Conservation (phyloP, 2,113 vertebrate species). For the Festucalex cinctus region DNA sequence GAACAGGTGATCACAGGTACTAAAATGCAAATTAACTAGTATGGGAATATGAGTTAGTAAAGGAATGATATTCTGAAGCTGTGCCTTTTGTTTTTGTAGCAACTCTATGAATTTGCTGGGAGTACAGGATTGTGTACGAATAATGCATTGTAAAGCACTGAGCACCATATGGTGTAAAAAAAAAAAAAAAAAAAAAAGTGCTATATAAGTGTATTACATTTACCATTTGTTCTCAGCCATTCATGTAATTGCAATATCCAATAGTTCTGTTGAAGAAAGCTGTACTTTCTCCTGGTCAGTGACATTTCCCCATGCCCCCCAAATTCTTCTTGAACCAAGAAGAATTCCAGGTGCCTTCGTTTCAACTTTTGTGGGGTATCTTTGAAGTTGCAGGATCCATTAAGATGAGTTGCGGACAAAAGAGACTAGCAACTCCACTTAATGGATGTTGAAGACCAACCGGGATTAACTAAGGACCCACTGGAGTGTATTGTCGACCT, state of each 20-base stretch:
- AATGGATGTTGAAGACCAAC: not conserved
- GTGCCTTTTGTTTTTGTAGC: not conserved
- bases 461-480: not conserved
- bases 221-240: not conserved
- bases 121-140: too few species aligned
- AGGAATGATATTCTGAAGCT: not conserved
- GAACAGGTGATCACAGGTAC: constrained; percentile 52
- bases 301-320: not conserved
- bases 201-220: not conserved
- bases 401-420: not conserved
- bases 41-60: too few species aligned
- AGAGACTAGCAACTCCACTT: not conserved
- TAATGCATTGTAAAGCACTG: too few species aligned
- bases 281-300: not conserved
- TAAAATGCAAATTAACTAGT: constrained; percentile 7
- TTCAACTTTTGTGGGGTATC: not conserved
- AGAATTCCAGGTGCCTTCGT: not conserved
- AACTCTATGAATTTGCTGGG: not conserved
- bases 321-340: not conserved
- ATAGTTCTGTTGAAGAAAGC: not conserved
- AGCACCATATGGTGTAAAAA: too few species aligned
- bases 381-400: not conserved
- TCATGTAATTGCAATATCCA: not conserved
- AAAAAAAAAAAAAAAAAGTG: too few species aligned
- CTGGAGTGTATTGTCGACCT: too few species aligned